A percentile compares a stretch with the other conserved stretches of the same genome.
These are phyloP conservation scores for Clarias platycephalus DNA, from an alignment of 2,797 vertebrate genomes.

Conservation along the genomic window DNA sequence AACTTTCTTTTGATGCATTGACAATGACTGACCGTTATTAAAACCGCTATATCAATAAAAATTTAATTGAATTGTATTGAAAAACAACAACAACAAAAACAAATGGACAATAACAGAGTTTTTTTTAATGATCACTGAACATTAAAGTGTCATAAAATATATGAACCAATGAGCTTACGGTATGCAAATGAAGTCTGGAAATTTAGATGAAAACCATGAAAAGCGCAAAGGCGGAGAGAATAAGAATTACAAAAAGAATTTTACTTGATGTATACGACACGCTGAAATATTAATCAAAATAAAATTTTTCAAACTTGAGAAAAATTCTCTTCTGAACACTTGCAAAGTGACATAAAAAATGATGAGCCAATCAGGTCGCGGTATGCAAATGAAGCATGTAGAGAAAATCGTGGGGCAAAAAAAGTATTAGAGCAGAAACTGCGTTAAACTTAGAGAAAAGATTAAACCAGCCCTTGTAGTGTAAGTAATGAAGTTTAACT, in stretches of 20 bases:
- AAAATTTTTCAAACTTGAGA: no score
- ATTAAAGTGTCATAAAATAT: not conserved
- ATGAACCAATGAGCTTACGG: not conserved
- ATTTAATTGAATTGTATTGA: no score
- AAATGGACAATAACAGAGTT: not conserved
- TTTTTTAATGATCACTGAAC: not conserved
- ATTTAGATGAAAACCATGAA: no score
- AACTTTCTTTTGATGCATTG: no score
- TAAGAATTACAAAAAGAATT: no score
- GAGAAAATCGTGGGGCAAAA: not conserved
- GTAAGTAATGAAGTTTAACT: not conserved
- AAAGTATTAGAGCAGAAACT: not conserved
- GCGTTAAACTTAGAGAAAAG: not conserved
- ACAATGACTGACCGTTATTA: no score
- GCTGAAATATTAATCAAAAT: not conserved
- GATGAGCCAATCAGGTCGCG: not conserved
- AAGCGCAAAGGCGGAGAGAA: no score
- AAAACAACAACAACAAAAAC: not conserved
- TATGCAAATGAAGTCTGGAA: not conserved
- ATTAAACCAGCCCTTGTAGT: not conserved
- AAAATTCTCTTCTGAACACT: not conserved
- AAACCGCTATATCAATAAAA: no score
- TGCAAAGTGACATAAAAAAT: no score
- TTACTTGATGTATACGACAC: no score
- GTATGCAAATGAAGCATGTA: not conserved